Percentiles rank a stretch among this genome's conserved stretches.
Conservation (phyloP, 2,113 vertebrate species). For the Thryonomys swinderianus region DNA sequence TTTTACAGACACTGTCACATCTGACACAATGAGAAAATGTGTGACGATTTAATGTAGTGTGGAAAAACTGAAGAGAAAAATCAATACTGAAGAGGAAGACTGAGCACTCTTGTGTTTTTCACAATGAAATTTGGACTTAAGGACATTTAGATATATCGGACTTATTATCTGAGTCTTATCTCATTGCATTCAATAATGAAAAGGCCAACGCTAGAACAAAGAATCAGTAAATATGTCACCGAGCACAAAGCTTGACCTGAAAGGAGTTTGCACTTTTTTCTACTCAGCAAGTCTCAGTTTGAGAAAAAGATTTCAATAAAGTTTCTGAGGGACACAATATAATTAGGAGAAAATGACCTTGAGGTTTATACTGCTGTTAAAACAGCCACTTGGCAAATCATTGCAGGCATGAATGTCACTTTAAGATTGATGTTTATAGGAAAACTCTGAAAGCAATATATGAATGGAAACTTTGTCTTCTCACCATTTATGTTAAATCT, state of each 20-base stretch:
- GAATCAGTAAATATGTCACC: constrained; percentile 50
- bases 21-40: constrained; percentile 48
- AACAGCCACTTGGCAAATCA: constrained; percentile 77
- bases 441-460: constrained; percentile 76
- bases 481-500: constrained; percentile 74
- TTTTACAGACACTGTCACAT: constrained; percentile 33
- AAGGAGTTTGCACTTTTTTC: neutral
- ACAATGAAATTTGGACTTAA: constrained; percentile 23
- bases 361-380: constrained; percentile 77
- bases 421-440: constrained; percentile 83
- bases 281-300: constrained; percentile 36
- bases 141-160: constrained; percentile 64
- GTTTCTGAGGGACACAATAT: constrained; percentile 76
- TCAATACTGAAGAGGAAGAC: constrained; percentile 28
- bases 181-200: constrained; percentile 59
- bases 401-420: constrained; percentile 58
- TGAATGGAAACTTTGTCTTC: constrained; percentile 76
- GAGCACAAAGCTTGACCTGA: constrained; percentile 56
- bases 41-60: constrained; percentile 14
- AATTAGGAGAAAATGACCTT: constrained; percentile 84
- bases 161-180: constrained; percentile 55
- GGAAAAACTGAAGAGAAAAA: constrained; percentile 53
- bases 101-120: constrained; percentile 8
- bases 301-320: constrained; percentile 72
- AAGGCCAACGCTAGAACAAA: constrained; percentile 68